Conservation (phyloP, 2,113 vertebrate species). For the Anguilla rostrata region DNA sequence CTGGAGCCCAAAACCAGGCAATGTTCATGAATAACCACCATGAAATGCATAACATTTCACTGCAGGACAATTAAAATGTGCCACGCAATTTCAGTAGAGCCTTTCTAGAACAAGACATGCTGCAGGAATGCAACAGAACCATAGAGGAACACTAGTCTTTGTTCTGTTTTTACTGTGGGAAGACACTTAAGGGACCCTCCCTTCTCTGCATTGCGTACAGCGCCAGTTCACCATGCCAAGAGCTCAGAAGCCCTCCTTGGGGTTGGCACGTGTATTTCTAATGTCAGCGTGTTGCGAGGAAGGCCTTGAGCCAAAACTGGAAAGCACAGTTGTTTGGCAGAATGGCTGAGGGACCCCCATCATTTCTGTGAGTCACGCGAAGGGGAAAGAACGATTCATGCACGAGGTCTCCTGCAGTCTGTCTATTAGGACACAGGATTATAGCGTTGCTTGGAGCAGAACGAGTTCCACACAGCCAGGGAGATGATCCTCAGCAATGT, state of each 20-base stretch:
- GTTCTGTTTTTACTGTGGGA: neutral
- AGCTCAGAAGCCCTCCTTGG: neutral
- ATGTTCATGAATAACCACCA: neutral
- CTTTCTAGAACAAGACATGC: neutral
- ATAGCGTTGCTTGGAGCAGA: slow-evolving; percentile 34
- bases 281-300: slow-evolving; percentile 21
- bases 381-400: slow-evolving; percentile 32
- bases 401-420: slow-evolving; percentile 13
- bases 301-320: neutral
- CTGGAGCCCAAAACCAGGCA: neutral
- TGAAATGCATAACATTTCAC: neutral
- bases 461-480: slow-evolving; percentile 15
- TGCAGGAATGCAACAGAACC: neutral
- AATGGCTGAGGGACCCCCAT: slow-evolving; percentile 32
- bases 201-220: slow-evolving; percentile 10
- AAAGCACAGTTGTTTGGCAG: slow-evolving; percentile 10
- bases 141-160: neutral
- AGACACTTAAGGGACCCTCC: slow-evolving; percentile 12
- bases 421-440: slow-evolving; percentile 15
- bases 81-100: neutral
- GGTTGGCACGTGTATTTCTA: slow-evolving; percentile 33
- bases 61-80: neutral
- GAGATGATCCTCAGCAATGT: slow-evolving; percentile 23
- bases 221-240: neutral
- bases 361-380: slow-evolving; percentile 52